phyloP scores from a whole-genome alignment of 1,140 invertebrate genomes.

The Drosophila ficusphila region DNA sequence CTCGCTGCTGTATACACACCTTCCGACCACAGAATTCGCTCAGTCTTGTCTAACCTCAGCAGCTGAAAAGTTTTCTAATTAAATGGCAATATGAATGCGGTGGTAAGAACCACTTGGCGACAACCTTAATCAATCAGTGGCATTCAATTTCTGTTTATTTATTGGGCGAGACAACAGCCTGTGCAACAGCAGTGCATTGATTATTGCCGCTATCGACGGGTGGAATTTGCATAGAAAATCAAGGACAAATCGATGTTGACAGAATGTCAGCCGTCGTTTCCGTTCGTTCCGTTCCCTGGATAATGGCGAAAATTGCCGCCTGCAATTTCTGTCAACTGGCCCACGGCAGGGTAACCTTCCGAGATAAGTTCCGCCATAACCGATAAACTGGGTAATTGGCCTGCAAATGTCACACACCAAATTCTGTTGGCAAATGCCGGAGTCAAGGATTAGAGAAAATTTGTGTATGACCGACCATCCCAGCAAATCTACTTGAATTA shows the following conservation, averaged over 20 bases:
- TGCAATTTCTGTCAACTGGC: conserved; percentile 38
- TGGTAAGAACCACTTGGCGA: conserved; percentile 36
- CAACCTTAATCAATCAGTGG: conserved; percentile 41
- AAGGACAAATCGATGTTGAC: conserved; percentile 23
- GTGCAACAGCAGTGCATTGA: conserved; percentile 22
- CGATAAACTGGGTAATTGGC: too few species aligned
- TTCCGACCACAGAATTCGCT: conserved; percentile 10
- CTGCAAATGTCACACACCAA: conserved; percentile 14
- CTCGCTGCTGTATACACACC: not conserved
- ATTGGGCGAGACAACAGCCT: conserved; percentile 16
- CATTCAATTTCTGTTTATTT: conserved; percentile 4
- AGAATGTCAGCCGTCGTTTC: conserved; percentile 19
- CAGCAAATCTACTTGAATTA: conserved; percentile 36
- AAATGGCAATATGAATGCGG: conserved; percentile 41
- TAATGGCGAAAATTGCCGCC: conserved; percentile 38
- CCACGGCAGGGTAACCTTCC: conserved; percentile 5
- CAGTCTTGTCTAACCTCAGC: conserved; percentile 9
- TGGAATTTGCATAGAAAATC: conserved; percentile 34
- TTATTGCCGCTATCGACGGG: conserved; percentile 14
- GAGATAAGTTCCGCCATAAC: too few species aligned
- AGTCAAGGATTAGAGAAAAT: not conserved
- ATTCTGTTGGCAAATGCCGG: not conserved
- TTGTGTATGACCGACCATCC: too few species aligned
- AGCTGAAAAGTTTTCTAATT: conserved; percentile 44
- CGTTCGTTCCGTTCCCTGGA: not conserved